Percentiles rank a stretch among this genome's conserved stretches.
Conservation (phyloP, 2,113 vertebrate genomes). For the Chionis minor region DNA sequence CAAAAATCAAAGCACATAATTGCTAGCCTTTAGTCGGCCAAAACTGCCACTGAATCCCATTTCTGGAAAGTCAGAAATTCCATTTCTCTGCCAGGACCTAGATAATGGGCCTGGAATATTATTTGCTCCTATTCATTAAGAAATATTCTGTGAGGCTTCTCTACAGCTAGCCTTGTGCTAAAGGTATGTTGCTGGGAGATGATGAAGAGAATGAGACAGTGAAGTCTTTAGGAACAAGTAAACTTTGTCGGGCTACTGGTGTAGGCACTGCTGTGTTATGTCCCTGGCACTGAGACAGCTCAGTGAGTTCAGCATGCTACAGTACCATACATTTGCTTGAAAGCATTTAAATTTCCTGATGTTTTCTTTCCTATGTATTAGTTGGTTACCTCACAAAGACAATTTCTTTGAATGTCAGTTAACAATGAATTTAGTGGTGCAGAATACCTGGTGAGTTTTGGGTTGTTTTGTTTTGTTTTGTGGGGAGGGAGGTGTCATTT, state of each 20-base stretch:
- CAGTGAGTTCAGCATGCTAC: not conserved
- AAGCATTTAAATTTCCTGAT: not conserved
- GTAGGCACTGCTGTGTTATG: not conserved
- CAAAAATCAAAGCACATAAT: not conserved
- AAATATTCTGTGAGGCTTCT: not conserved
- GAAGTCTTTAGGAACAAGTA: accelerated
- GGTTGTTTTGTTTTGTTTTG: not conserved
- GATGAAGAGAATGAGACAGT: not conserved
- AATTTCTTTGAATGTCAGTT: not conserved
- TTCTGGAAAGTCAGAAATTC: not conserved
- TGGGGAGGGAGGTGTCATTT: accelerated
- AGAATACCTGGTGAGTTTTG: not conserved
- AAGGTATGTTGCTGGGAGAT: not conserved
- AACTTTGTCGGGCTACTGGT: not conserved
- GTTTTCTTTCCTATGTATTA: not conserved
- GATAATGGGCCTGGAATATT: not conserved
- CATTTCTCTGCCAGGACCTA: not conserved
- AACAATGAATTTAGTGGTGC: not conserved
- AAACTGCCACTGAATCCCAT: not conserved
- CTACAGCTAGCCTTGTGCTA: not conserved
- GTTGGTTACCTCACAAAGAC: not conserved
- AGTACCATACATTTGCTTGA: not conserved
- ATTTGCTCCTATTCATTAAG: not conserved
- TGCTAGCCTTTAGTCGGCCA: not conserved
- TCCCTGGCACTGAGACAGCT: not conserved